Conservation (phyloP, 1,140 invertebrate species). For the Lineus longissimus region DNA sequence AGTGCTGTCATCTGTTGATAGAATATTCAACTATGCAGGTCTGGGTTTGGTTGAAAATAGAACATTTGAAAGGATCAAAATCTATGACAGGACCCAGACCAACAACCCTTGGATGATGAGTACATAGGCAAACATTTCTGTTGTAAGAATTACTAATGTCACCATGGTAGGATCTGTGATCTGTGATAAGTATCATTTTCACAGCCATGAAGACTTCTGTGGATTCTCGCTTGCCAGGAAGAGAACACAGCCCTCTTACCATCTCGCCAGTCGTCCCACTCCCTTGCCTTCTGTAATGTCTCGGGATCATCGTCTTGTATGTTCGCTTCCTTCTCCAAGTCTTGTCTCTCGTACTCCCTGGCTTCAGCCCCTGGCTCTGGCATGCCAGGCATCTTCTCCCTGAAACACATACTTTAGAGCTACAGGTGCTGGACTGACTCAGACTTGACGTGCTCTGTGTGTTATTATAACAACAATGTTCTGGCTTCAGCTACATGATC, state of each 20-base stretch:
- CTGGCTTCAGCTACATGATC: no score
- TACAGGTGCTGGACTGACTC: neutral
- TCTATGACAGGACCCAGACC: no score
- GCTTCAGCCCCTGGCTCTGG: slow-evolving; percentile 36
- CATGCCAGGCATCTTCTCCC: slow-evolving; percentile 31
- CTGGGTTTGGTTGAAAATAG: neutral
- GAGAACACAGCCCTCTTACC: slow-evolving; percentile 39
- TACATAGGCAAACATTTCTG: no score
- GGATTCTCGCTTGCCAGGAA: no score
- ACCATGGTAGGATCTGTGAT: no score
- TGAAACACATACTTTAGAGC: slow-evolving; percentile 4
- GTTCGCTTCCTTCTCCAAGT: slow-evolving; percentile 61
- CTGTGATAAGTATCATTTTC: no score
- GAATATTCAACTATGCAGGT: neutral
- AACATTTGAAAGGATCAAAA: no score
- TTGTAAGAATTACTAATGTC: no score
- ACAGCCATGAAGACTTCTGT: no score
- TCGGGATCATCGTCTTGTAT: slow-evolving; percentile 75
- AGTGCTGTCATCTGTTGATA: neutral
- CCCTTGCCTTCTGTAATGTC: slow-evolving; percentile 63
- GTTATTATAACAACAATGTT: neutral
- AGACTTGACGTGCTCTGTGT: neutral
- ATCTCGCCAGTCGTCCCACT: slow-evolving; percentile 91
- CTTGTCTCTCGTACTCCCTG: slow-evolving; percentile 58
- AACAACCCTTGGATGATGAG: no score